Evolutionary conservation across 2,797 vertebrate genomes (phyloP), one percentile per base, ranked within the genome.

Genomic region (Astyanax mexicanus): DNA sequence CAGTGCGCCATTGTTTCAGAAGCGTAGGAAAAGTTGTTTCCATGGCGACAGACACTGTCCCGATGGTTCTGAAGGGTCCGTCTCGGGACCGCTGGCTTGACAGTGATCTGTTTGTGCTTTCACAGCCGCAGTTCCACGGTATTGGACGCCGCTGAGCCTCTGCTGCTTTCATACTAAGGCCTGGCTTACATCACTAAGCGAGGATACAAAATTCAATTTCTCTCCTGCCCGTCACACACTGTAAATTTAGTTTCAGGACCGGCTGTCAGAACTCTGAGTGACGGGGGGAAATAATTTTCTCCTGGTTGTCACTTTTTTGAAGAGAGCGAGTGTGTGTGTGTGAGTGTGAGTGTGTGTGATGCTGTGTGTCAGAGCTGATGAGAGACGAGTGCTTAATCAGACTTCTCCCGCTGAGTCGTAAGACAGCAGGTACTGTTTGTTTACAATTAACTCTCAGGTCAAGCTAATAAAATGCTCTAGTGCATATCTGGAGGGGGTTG

Each of bases 1-100:
- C 71, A 77, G n/a, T n/a, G n/a, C 71, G 35, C 12, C 2, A 44
- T 70, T 69, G 27, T 64, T 72, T 75, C 55, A 60, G 69, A 75
- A 32, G 52, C 69, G 47, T 29, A n/a, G 23, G n/a, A 17, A 27
- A 23, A 51, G 54, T 61, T 35, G 57, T 72, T 57, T 68, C 67
- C 77, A 72, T 72, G 79, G 47, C 23, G 4, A 80, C 32, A 15
- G 69, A 61, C 21, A n/a, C 19, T 32, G 54, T 35, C 9, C 11
- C 3, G 7, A 40, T 29, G 9, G 19, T 42, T n/a, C 17, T 19
- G 29, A 27, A 8, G 13, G 51, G 40, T 40, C 15, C 38, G 7
- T 64, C 49, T 29, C 58, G 19, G 72, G 12, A 32, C 3, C 0
- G 23, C 52, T 29, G 40, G 40, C 11, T 66, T 55, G 23, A 65